Base-by-base conservation (phyloP, 2,888 invertebrate genomes). In the Helleia helle region DNA sequence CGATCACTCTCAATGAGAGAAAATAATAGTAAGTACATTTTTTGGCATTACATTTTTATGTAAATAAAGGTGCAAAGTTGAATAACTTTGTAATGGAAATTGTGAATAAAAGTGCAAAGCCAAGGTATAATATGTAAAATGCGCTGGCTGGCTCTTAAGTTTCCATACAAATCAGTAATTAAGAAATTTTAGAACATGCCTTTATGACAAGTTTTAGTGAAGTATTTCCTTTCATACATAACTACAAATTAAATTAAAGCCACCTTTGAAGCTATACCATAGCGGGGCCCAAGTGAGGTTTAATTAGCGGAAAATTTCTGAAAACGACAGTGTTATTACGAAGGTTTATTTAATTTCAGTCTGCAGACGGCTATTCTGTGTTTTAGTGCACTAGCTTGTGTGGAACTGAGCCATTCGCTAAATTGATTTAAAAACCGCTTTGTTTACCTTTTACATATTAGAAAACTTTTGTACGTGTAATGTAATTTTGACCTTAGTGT, bases 221-320 rank as follows among this genome's bases (percentile, higher is more conserved):
- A 34, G 22, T 22, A 18, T 22, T 34, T 22, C 11, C 12, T 11
- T n/a, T 8, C 8, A 22, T 4, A 8, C 3, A 12, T 22, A 22
- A 18, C 8, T 29, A 29, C 31, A 7, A 12, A 12, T 17, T 22
- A 18, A 22, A 22, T 22, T 22, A 22, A 22, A 22, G 18, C n/a
- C 13, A 22, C 34, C 34, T 34, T 34, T 34, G 22, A 22, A 22
- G 18, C 34, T 9, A 22, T 22, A 22, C 22, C 22, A 4, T 22
- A 22, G 22, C 22, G 22, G 4, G 25, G 31, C 15, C 39, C 22
- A 22, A 14, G 38, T 34, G 25, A 42, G 22, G 55, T 55, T 58
- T 59, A 62, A 64, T 64, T 65, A 53, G 56, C 58, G 56, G 54
- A 54, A 58, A 62, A 63, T 59, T 56, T 46, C 51, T 50, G 39